Evolutionary conservation across 2,797 vertebrate species (phyloP), one percentile per base, ranked within the genome.

Genomic region (Gallinago stenura): DNA sequence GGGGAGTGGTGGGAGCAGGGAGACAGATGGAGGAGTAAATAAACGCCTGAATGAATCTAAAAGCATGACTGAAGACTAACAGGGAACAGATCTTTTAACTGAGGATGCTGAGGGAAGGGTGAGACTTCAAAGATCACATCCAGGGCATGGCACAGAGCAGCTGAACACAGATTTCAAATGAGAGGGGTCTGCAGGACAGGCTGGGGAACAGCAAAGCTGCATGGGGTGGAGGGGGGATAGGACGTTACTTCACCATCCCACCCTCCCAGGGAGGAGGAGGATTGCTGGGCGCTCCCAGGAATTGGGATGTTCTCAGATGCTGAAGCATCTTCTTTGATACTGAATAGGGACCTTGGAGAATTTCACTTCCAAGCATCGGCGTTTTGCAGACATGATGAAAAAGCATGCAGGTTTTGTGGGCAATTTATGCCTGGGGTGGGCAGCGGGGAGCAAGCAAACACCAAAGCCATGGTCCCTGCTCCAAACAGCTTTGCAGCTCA

Each of bases 21-120:
- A 75, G 71, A 83, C 65, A 66, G 83, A 76, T 65, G 91, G 94
- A 96, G 89, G 92, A 95, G 95, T 95, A 96, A 97, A 97, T 96
- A 97, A 96, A 95, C 94, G 48, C 93, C 94, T 77, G 90, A 75
- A 90, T 79, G 76, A 92, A 92, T 94, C 76, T 76, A 69, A 71
- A 90, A 65, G 90, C 31, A 22, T 37, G 72, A 61, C 66, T 84
- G 83, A 76, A 95, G 89, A 94, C 95, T 93, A 95, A 95, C 17
- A 84, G 92, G 92, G 86, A 92, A 53, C 60, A 57, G 89, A 66
- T 58, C 72, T 96, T 70, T 83, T 66, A 41, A 56, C 53, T 18
- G 3, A 75, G 71, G 84, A 41, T 78, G 90, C 37, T 0, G 3
- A 77, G 62, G 90, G 90, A 95, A 95, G 75, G 92, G 65, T 25